Conservation (phyloP, 2,797 vertebrate genomes). For the Cheracebus regulus region DNA sequence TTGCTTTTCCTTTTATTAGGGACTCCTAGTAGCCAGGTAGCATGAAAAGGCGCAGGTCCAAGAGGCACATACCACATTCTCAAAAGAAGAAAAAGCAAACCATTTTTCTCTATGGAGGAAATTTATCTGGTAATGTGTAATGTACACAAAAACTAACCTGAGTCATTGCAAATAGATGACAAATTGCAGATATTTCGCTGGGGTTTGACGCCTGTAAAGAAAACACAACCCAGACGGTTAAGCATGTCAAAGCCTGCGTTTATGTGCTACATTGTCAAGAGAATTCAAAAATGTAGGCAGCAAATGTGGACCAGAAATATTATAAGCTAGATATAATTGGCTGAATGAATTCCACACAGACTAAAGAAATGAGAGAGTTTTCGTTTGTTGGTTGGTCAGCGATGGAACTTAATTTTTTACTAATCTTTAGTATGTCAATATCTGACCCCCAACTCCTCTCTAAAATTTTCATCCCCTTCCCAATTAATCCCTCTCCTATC, state of each 20-base stretch:
- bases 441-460: not conserved
- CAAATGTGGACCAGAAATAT: constrained; percentile 22
- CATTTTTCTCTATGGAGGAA: constrained; percentile 35
- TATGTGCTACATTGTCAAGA: constrained; percentile 35
- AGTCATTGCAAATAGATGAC: constrained; percentile 81
- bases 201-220: constrained; percentile 51
- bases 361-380: constrained; percentile 14
- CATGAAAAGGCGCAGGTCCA: constrained; percentile 29
- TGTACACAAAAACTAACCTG: constrained; percentile 81
- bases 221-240: constrained; percentile 47
- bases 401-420: constrained; percentile 24
- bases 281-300: constrained; percentile 44
- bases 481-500: constrained; percentile 17
- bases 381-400: constrained; percentile 41
- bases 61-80: constrained; percentile 10
- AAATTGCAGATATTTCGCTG: constrained; percentile 81
- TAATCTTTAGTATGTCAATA: constrained; percentile 1
- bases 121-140: constrained; percentile 55
- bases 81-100: constrained; percentile 41
- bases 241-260: constrained; percentile 27
- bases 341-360: constrained; percentile 48
- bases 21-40: not conserved
- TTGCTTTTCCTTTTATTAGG: constrained; percentile 58
- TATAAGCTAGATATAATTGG: constrained; percentile 24
- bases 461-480: constrained; percentile 1